Evolutionary conservation across 2,888 invertebrate genomes (phyloP).

Genomic region (Ichneumoninae sp.): DNA sequence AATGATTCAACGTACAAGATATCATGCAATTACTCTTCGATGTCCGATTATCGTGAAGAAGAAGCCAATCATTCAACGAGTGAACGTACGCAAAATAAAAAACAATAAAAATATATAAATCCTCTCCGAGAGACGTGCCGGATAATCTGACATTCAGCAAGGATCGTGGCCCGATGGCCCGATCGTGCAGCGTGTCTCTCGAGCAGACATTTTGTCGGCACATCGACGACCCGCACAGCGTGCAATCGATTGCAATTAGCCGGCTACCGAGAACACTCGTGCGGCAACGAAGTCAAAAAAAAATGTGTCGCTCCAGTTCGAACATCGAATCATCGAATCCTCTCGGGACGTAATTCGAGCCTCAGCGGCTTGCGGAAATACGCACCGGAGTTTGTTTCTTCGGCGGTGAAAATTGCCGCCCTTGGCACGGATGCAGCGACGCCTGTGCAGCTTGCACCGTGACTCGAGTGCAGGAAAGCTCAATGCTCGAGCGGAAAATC

Average conservation of each 20-base stretch:
- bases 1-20: too few species aligned
- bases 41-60: too few species aligned
- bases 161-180: background rate
- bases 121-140: background rate
- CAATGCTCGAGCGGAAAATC: constrained; percentile 65
- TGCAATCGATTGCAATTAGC: background rate
- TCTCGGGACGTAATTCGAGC: background rate
- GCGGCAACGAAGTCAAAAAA: background rate
- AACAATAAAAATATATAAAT: background rate
- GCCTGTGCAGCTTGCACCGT: constrained; percentile 64
- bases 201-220: constrained; percentile 64
- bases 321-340: background rate
- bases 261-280: background rate
- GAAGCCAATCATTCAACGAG: too few species aligned
- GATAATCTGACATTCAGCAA: background rate
- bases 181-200: constrained; percentile 8
- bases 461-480: constrained; percentile 65
- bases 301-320: background rate
- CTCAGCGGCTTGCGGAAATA: background rate
- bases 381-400: background rate
- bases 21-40: too few species aligned
- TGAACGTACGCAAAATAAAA: background rate
- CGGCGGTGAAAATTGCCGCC: background rate
- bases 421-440: constrained; percentile 49
- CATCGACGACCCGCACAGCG: background rate